Base-by-base conservation (phyloP, 2,113 vertebrate species). In the Daphoenositta chrysoptera region DNA sequence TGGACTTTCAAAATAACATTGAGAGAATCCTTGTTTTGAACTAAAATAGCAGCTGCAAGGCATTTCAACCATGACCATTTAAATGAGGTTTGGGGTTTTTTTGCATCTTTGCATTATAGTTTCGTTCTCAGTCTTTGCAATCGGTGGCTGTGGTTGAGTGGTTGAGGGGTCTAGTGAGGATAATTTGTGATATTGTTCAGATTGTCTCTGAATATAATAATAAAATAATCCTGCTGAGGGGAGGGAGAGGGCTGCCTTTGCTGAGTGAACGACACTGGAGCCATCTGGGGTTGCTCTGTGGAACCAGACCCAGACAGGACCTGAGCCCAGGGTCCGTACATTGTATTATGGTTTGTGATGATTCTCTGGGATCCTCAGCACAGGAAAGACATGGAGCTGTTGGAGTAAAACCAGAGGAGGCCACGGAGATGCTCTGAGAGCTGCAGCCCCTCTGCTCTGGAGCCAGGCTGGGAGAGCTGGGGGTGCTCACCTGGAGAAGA, bases 241-340 rank as follows among this genome's bases (percentile, higher is more conserved):
- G n/a, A n/a, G n/a, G n/a, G n/a, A 7, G 30, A 4, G 35, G 86
- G n/a, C 40, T 2, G 5, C 51, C 40, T 48, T 90, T 0, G 0
- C 37, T 68, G 37, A 47, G 37, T 0, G 0, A 40, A 26, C 13
- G 1, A 0, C 27, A 10, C 7, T 0, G 1, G 5, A 15, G 9
- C 24, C 1, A 2, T 22, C 20, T 6, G 58, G 24, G 16, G n/a
- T 2, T 22, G 10, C 7, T 40, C 23, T 2, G 27, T 23, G 61
- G 37, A 85, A 39, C n/a, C 58, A 51, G 57, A 48, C 5, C 10
- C 23, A 18, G 17, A 4, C 9, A 6, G 15, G 15, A 3, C 3
- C 33, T 15, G 8, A 39, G 30, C 2, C 17, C 50, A 7, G 0
- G 10, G 16, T 44, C n/a, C 30, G 3, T 9, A 2, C 0, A 0